Conservation (phyloP, 1,140 invertebrate species). For the Dendrolimus punctatus region DNA sequence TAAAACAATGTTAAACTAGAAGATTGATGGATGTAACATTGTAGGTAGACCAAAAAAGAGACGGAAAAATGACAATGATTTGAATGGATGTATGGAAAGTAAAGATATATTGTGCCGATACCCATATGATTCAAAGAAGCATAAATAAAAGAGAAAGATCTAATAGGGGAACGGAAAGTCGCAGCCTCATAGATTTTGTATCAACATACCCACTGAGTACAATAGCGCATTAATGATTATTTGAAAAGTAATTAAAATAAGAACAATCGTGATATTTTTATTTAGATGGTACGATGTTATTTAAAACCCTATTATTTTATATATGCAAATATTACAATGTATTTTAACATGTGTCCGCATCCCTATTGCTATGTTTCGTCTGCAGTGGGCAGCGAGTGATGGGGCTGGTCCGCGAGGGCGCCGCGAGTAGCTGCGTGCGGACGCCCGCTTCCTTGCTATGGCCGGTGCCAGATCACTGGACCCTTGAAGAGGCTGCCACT, state of each 20-base stretch:
- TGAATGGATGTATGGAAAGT: background rate
- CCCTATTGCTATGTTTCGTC: background rate
- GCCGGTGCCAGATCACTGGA: slow-evolving; percentile 81
- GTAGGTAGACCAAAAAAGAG: background rate
- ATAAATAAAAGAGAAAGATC: no score
- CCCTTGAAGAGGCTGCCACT: slow-evolving; percentile 81
- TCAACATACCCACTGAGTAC: no score
- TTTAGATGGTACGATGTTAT: background rate
- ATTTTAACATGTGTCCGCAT: background rate
- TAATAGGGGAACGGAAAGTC: no score
- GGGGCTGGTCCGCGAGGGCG: slow-evolving; percentile 18
- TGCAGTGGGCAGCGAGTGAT: slow-evolving; percentile 34
- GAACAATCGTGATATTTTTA: background rate
- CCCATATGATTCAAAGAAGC: no score
- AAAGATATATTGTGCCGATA: no score
- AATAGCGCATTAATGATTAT: no score
- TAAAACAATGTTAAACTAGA: no score
- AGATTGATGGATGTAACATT: background rate
- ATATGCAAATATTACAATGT: no score
- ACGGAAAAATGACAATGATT: background rate
- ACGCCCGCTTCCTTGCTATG: slow-evolving; percentile 66
- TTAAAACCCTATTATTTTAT: background rate
- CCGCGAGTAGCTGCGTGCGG: slow-evolving; percentile 9
- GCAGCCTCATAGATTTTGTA: no score
- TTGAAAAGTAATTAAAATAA: background rate